Base-by-base conservation (phyloP, 1,140 invertebrate species). In the Pantala flavescens region DNA sequence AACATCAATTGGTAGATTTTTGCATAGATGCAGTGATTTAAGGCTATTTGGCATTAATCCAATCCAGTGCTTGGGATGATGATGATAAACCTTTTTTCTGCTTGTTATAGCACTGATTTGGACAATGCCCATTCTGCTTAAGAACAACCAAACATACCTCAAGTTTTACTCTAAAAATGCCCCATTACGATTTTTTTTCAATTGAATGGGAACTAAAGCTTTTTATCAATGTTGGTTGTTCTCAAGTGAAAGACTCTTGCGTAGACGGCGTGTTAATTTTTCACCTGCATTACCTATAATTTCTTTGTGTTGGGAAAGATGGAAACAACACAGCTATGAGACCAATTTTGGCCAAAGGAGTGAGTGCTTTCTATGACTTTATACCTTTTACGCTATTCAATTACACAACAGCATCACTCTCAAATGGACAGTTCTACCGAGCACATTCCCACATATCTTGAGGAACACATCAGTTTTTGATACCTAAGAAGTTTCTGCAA, bases 1-100 rank as follows among this genome's bases (percentile, higher is more conserved):
- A 63, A 63, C 49, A 63, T 63, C 49, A 63, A 63, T 36, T 63
- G 49, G 49, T 63, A 63, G 49, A 63, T 63, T 63, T 63, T 63
- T 63, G 49, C 49, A 63, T 19, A 63, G 49, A 63, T 63, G 49
- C n/a, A 63, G 49, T 63, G 49, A 63, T 63, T 63, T 63, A 63
- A 63, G 49, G 49, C 49, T 63, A 63, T 63, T 63, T 63, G 49
- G 12, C 49, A 63, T 63, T 63, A 12, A 7, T 63, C n/a, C 49
- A 63, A 63, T 63, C 49, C 14, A 63, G 49, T 63, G 49, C 14
- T 7, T 63, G 49, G n/a, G 16, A 63, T 63, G 49, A 16, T 63
- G 49, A 7, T 63, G 5, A 7, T 63, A 19, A 19, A 21, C n/a
- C 14, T 63, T 63, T 63, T 63, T 63, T 63, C 49, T 63, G 5